phyloP scores from a whole-genome alignment of 2,113 vertebrate genomes.

The Spea multiplicata region DNA sequence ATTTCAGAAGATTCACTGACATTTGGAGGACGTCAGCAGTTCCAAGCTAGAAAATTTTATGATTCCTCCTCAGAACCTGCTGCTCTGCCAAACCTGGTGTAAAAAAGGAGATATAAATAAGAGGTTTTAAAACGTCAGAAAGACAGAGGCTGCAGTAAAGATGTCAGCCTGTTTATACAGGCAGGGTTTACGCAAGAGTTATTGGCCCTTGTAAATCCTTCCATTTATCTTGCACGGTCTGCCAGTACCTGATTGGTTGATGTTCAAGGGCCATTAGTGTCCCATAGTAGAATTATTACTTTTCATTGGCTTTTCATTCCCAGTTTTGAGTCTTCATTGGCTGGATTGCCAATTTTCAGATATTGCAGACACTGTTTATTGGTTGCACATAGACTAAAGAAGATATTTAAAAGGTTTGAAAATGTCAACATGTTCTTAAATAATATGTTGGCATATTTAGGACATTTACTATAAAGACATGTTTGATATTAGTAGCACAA shows the following conservation, averaged over 20 bases:
- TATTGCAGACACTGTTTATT: too few relatives aligned
- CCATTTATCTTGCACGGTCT: conserved; percentile 27
- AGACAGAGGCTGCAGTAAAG: conserved; percentile 43
- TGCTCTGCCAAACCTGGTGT: conserved; percentile 38
- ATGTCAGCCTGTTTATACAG: conserved; percentile 43
- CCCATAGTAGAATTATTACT: conserved; percentile 8
- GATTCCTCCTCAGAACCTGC: conserved; percentile 13
- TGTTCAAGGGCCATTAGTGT: not conserved
- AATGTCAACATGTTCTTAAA: too few relatives aligned
- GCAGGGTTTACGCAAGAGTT: conserved; percentile 32
- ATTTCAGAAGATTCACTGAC: not conserved
- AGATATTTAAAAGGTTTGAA: too few relatives aligned
- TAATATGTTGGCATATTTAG: too few relatives aligned
- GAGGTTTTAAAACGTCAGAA: conserved; percentile 30
- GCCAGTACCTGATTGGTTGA: conserved; percentile 21
- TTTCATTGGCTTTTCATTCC: conserved; percentile 4
- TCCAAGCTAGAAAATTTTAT: conserved; percentile 30
- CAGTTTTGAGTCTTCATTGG: conserved; percentile 10
- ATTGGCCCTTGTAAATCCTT: conserved; percentile 40
- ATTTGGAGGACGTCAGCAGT: conserved; percentile 18
- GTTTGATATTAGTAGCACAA: too few relatives aligned
- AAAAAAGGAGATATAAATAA: conserved; percentile 44
- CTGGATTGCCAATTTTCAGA: not conserved
- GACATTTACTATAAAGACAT: too few relatives aligned
- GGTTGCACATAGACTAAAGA: too few relatives aligned